A percentile compares a stretch with the other conserved stretches of the same genome.
Evolutionary conservation across 2,888 invertebrate species (phyloP).

Genomic region (Drosophila birchii): DNA sequence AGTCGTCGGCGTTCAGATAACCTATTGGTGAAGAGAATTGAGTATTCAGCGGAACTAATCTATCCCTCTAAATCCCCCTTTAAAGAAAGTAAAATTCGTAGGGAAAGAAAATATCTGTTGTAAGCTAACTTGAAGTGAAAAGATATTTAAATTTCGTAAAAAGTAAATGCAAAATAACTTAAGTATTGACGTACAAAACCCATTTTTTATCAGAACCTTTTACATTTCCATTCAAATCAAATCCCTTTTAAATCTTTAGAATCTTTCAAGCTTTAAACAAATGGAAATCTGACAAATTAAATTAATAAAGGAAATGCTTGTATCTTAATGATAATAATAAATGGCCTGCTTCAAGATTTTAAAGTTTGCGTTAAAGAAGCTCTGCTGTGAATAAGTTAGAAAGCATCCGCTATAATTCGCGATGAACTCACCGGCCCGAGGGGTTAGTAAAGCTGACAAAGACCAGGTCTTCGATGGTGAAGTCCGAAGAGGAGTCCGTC

Average conservation of each 20-base stretch:
- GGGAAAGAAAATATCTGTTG: neutral
- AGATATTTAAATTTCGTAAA: neutral
- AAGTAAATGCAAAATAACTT: neutral
- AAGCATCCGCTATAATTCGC: slow-evolving; percentile 14
- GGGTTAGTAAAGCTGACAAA: slow-evolving; percentile 89
- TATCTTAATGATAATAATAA: neutral
- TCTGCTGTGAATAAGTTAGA: neutral
- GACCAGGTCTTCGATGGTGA: slow-evolving; percentile 89
- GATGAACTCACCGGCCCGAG: slow-evolving; percentile 90
- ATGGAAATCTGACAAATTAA: neutral
- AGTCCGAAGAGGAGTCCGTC: slow-evolving; percentile 93
- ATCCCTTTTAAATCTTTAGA: neutral
- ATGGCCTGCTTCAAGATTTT: neutral
- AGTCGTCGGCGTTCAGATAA: neutral
- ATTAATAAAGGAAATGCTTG: no score
- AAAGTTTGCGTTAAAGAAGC: neutral
- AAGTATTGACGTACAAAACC: neutral
- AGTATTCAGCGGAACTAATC: neutral
- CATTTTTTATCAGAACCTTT: neutral
- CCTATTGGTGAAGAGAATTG: neutral
- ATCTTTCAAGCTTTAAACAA: neutral
- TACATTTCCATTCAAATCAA: neutral
- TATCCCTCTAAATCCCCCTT: neutral
- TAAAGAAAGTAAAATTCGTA: neutral
- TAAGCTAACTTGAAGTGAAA: neutral